phyloP scores from a whole-genome alignment of 2,113 vertebrate genomes.

The Lycaon pictus region DNA sequence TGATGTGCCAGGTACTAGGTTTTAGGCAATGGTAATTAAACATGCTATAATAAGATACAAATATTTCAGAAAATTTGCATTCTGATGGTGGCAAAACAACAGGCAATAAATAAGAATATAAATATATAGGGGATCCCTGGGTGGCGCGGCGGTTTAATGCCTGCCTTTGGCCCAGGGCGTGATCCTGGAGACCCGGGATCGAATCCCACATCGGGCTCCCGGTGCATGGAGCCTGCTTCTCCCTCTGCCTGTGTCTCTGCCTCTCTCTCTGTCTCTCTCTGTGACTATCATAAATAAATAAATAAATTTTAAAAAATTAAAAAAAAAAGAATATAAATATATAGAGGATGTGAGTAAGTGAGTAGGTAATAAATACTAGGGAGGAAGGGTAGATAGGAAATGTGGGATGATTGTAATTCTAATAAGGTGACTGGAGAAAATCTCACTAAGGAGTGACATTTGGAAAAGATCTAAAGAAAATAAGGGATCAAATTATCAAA shows the following conservation, averaged over 20 bases:
- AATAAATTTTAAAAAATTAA: no score
- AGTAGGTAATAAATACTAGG: background rate
- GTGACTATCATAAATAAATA: no score
- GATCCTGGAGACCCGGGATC: no score
- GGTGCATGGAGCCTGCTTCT: no score
- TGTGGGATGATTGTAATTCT: background rate
- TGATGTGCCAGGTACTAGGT: background rate
- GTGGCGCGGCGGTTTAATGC: no score
- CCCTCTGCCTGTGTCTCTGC: no score
- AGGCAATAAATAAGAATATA: background rate
- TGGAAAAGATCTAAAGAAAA: background rate
- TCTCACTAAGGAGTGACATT: constrained; percentile 4
- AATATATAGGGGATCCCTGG: no score
- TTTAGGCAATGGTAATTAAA: background rate
- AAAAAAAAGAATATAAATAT: background rate
- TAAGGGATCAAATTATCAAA: background rate
- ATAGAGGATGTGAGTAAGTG: background rate
- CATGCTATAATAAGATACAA: constrained; percentile 3
- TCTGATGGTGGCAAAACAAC: background rate
- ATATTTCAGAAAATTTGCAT: constrained; percentile 37
- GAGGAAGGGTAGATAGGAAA: background rate
- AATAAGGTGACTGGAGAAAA: background rate
- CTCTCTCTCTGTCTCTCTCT: no score
- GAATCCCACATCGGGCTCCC: no score
- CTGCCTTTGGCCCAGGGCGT: no score